phyloP scores from a whole-genome alignment of 2,113 vertebrate species.

The Eptatretus burgeri region DNA sequence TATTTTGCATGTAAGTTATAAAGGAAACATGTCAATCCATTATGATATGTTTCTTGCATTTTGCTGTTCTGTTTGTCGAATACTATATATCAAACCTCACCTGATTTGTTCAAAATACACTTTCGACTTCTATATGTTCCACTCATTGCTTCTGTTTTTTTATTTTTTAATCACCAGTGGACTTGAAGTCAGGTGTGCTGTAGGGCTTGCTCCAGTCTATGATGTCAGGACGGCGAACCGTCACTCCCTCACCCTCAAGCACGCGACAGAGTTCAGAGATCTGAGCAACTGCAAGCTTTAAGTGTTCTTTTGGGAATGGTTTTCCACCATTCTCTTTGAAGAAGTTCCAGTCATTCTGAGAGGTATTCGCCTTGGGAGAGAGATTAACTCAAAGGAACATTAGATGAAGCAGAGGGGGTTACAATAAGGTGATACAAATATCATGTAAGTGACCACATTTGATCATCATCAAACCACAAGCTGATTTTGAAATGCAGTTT shows the following conservation, averaged over 20 bases:
- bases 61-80: no score
- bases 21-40: no score
- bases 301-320: slow-evolving; percentile 50
- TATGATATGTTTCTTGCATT: no score
- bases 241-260: slow-evolving; percentile 50
- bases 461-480: no score
- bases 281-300: slow-evolving; percentile 59
- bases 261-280: slow-evolving; percentile 99
- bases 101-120: no score
- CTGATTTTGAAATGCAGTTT: no score
- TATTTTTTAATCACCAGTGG: slow-evolving; percentile 32
- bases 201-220: slow-evolving; percentile 61
- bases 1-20: no score
- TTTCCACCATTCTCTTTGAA: slow-evolving; percentile 58
- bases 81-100: no score
- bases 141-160: no score
- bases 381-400: neutral
- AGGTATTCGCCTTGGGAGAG: slow-evolving; percentile 57
- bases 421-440: neutral
- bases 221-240: slow-evolving; percentile 47
- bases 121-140: no score
- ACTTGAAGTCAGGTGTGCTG: slow-evolving; percentile 77
- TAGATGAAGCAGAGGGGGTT: neutral
- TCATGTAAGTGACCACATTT: no score
- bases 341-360: slow-evolving; percentile 79